Base-by-base conservation (phyloP, 2,797 vertebrate species). In the Phoxinus dragarum region DNA sequence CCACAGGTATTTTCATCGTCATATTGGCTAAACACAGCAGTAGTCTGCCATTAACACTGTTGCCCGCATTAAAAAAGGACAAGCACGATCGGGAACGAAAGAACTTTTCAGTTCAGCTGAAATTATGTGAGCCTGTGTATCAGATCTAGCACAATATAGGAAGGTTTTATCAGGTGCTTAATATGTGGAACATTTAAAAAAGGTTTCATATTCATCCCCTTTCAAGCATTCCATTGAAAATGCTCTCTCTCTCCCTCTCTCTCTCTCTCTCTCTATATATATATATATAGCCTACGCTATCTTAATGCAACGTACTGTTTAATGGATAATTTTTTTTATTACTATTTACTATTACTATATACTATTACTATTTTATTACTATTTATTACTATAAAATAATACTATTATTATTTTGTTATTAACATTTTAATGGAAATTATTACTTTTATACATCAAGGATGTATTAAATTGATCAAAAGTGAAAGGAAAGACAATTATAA, bases 1-100 rank as follows among this genome's bases (percentile, higher is more conserved):
- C 44, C 79, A 74, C 81, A 89, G 87, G 82, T 86, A 89, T 87
- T 86, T 84, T 86, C 77, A 84, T 67, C 78, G 5, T 66, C 34
- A 64, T 44, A 31, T 81, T 67, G 36, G 27, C 69, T 74, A 80
- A 81, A 81, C 52, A 73, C 75, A 47, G 31, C 23, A 80, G 83
- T 34, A 10, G 72, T 54, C 47, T 23, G 44, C 44, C 23, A 84
- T 66, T 75, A 84, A 67, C 16, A 66, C 19, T 12, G 64, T n/a
- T 40, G 40, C 7, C 40, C 4, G 6, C 19, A 19, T 27, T 38
- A 42, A n/a, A 40, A 40, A 78, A 52, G 59, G 10, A 67, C 59
- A 76, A 75, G 23, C 31, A 66, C 5, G 21, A 49, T 34, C 31
- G 27, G 31, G 8, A 34, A 49, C 0, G 2, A 23, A n/a, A 47